These are phyloP conservation scores for Plumapathes pennacea DNA, from an alignment of 92 coral and sea anemone species.

Conservation along the genomic window DNA sequence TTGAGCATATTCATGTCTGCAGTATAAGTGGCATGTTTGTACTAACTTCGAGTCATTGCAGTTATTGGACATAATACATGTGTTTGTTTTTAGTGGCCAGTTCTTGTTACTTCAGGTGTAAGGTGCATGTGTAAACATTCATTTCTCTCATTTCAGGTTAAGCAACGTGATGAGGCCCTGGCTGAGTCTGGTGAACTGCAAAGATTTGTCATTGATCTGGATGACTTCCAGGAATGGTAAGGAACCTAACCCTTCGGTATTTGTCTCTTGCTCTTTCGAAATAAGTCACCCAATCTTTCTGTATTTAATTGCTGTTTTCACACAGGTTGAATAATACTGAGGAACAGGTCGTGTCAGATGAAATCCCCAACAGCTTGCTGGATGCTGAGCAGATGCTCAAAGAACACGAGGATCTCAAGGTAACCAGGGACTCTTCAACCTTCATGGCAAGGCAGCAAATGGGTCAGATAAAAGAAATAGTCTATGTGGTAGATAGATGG, in stretches of 20 bases:
- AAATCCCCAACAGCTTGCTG: constrained; percentile 87
- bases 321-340: constrained; percentile 84
- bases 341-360: constrained; percentile 88
- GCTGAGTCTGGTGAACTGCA: constrained; percentile 98
- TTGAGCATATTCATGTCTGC: no score
- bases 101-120: no score
- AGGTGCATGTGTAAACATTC: no score
- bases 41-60: not conserved
- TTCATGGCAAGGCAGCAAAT: no score
- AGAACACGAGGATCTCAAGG: constrained; percentile 97
- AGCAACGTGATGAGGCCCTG: constrained; percentile 92
- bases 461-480: no score
- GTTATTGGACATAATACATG: not conserved
- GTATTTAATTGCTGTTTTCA: not conserved
- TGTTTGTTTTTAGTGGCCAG: not conserved
- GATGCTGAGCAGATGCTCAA: constrained; percentile 93
- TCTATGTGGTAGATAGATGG: no score
- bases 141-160: constrained; percentile 69
- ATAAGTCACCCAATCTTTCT: not conserved
- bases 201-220: constrained; percentile 92
- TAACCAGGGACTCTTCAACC: no score
- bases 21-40: not conserved
- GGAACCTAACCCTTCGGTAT: constrained; percentile 2
- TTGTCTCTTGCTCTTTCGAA: not conserved
- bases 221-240: constrained; percentile 94